A percentile compares a stretch with the other conserved stretches of the same genome.
Conservation (phyloP, 2,797 vertebrate genomes). For the Salmo trutta region DNA sequence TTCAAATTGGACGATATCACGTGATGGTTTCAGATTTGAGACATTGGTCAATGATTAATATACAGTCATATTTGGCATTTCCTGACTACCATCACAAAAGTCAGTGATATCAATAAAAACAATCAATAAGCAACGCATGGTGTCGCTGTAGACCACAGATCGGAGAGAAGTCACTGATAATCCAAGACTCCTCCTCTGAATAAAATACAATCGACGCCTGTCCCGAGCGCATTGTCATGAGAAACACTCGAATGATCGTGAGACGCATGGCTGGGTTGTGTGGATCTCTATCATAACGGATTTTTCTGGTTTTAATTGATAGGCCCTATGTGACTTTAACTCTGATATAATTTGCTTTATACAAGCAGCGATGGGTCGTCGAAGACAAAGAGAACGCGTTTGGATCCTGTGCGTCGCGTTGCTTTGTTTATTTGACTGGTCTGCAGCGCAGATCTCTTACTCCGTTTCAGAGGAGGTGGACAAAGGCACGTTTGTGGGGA, state of each 20-base stretch:
- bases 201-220: slow-evolving; percentile 37
- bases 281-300: background rate
- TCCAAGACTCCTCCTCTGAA: background rate
- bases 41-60: too few species aligned
- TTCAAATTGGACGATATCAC: too few species aligned
- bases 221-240: slow-evolving; percentile 43
- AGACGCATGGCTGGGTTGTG: background rate
- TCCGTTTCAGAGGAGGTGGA: slow-evolving; percentile 75
- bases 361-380: background rate
- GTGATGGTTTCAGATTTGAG: too few species aligned
- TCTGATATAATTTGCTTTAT: background rate
- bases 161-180: background rate
- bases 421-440: slow-evolving; percentile 44
- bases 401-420: too few species aligned
- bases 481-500: slow-evolving; percentile 45
- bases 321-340: background rate
- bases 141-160: background rate
- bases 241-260: slow-evolving; percentile 11
- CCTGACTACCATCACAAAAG: too few species aligned
- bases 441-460: slow-evolving; percentile 65
- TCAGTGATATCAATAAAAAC: too few species aligned
- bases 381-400: too few species aligned
- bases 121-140: background rate
- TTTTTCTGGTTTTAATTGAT: background rate
- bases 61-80: too few species aligned